Percentiles rank a stretch among this genome's conserved stretches.
Evolutionary conservation across 2,888 invertebrate species (phyloP).

Genomic region (Epiblema foenella): DNA sequence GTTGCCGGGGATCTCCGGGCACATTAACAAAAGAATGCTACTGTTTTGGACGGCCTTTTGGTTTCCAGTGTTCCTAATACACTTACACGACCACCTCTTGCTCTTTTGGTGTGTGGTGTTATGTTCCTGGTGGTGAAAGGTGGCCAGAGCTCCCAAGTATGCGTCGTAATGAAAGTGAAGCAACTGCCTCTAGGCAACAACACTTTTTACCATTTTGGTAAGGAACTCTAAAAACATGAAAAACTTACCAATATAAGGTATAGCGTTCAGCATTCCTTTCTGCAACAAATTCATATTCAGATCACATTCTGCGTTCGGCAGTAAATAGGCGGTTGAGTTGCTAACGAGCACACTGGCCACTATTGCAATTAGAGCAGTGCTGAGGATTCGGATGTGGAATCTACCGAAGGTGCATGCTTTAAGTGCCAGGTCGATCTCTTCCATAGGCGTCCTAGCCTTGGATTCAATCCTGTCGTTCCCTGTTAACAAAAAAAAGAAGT

Average conservation of each 20-base stretch:
- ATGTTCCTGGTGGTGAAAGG: no score
- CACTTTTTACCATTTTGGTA: no score
- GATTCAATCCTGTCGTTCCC: slow-evolving; percentile 52
- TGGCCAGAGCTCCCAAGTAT: no score
- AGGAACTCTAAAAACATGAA: no score
- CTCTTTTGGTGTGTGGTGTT: no score
- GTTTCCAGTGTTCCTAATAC: no score
- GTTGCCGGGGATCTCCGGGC: no score
- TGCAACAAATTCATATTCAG: slow-evolving; percentile 66
- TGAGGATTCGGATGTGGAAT: slow-evolving; percentile 63
- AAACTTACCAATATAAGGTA: slow-evolving; percentile 68
- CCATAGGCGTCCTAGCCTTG: slow-evolving; percentile 60
- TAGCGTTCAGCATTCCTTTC: slow-evolving; percentile 69
- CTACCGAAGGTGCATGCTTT: slow-evolving; percentile 66
- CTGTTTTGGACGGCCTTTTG: no score
- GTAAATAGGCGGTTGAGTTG: slow-evolving; percentile 62
- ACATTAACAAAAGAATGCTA: no score
- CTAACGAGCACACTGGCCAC: slow-evolving; percentile 60
- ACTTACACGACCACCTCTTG: no score
- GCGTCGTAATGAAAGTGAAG: no score
- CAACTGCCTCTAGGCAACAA: no score
- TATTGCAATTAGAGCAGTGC: slow-evolving; percentile 56
- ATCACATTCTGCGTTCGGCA: slow-evolving; percentile 74
- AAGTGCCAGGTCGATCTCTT: slow-evolving; percentile 66
- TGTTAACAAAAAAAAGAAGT: slow-evolving; percentile 47